Evolutionary conservation across 1,140 invertebrate genomes (phyloP).

Genomic region (Brachionus calyciflorus): DNA sequence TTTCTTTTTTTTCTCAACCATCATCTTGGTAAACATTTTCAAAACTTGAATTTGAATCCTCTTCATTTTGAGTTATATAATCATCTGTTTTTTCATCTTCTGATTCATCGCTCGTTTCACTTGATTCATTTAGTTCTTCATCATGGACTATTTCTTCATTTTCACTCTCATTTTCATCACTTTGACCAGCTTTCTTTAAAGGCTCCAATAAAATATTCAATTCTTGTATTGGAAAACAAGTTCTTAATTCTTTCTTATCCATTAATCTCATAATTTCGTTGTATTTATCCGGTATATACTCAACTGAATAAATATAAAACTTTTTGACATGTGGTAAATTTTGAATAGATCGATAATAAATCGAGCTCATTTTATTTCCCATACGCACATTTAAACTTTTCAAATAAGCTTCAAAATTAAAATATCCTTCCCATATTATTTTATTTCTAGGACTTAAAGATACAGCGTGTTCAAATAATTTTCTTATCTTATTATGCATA

Average conservation of each 20-base stretch:
- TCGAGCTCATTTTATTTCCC: not conserved
- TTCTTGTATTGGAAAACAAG: conserved; percentile 34
- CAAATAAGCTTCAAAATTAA: conserved; percentile 18
- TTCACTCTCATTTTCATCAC: not conserved
- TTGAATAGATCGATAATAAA: conserved; percentile 31
- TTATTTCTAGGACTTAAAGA: not conserved
- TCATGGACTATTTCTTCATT: not conserved
- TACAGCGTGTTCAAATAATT: not conserved
- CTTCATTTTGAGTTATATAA: not conserved
- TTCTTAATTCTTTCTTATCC: conserved; percentile 36
- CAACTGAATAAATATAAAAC: conserved; percentile 31
- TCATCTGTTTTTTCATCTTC: not conserved
- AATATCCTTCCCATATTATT: not conserved
- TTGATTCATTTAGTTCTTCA: not conserved
- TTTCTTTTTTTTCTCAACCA: too few species aligned
- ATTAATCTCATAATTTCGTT: conserved; percentile 30
- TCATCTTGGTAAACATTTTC: conserved; percentile 28
- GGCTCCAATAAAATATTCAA: conserved; percentile 39
- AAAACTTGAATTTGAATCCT: conserved; percentile 2
- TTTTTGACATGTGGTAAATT: conserved; percentile 32
- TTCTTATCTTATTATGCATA: conserved; percentile 16
- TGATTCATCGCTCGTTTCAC: not conserved
- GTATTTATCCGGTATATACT: conserved; percentile 25
- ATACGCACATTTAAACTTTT: not conserved
- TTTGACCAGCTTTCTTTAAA: not conserved